Percentiles rank a stretch among this genome's conserved stretches.
Evolutionary conservation across 2,113 vertebrate species (phyloP).

Genomic region (Scytalopus superciliaris): DNA sequence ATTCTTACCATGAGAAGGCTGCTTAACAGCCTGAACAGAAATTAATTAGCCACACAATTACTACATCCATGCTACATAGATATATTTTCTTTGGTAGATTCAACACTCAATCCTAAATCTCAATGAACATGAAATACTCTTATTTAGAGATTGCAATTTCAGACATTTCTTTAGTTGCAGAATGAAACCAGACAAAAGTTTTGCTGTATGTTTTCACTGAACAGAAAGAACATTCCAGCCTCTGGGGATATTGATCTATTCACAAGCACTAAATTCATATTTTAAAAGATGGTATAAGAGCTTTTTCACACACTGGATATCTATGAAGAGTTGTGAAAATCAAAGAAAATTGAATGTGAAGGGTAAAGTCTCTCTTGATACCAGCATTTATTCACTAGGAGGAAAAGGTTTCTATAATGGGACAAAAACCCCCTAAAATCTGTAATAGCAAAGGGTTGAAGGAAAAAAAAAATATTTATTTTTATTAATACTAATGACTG

Average conservation of each 20-base stretch:
- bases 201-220: neutral
- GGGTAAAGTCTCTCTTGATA: neutral
- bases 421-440: neutral
- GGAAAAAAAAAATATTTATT: neutral
- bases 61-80: neutral
- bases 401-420: neutral
- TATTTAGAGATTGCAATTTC: neutral
- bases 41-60: rapidly evolving
- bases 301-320: neutral
- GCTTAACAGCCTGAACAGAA: neutral
- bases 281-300: neutral
- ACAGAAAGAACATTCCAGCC: neutral
- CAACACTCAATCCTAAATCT: neutral
- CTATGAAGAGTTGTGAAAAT: neutral
- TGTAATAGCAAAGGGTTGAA: neutral
- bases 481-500: neutral
- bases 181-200: neutral
- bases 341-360: neutral
- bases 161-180: neutral
- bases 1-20: neutral
- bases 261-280: neutral
- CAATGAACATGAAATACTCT: neutral
- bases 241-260: neutral
- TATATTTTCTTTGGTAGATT: neutral
- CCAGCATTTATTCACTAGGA: neutral